These are phyloP conservation scores for Nomada ferruginata DNA, from an alignment of 2,888 invertebrate genomes.

Conservation along the genomic window DNA sequence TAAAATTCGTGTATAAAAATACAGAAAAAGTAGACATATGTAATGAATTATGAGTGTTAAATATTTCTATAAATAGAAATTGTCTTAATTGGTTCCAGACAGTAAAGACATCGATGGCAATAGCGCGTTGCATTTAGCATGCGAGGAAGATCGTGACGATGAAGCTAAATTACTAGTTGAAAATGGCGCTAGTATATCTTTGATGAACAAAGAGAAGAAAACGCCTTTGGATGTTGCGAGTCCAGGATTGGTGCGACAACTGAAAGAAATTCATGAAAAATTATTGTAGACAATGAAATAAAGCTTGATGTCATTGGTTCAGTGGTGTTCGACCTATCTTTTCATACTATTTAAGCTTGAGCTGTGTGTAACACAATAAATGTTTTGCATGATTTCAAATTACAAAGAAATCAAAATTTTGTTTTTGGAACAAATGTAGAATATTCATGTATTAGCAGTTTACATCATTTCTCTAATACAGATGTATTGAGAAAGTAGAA, in stretches of 20 bases:
- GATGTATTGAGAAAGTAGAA: no score
- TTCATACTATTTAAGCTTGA: not conserved
- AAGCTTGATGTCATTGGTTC: slow-evolving; percentile 20
- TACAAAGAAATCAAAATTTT: no score
- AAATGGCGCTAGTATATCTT: slow-evolving; percentile 87
- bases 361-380: not conserved
- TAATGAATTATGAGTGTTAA: no score
- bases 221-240: slow-evolving; percentile 87
- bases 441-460: not conserved
- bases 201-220: slow-evolving; percentile 88
- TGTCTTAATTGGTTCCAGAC: slow-evolving; percentile 79
- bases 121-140: slow-evolving; percentile 92
- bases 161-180: slow-evolving; percentile 88
- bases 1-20: not conserved
- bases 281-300: not conserved
- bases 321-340: slow-evolving; percentile 23
- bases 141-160: slow-evolving; percentile 91
- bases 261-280: slow-evolving; percentile 66
- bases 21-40: no score
- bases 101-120: slow-evolving; percentile 89
- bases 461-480: not conserved
- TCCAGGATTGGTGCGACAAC: slow-evolving; percentile 67
- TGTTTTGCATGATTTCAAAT: not conserved
- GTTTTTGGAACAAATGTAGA: not conserved
- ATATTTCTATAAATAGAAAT: not conserved